phyloP scores from a whole-genome alignment of 92 coral and sea anemone genomes.

The Chrysogorgia sp. region DNA sequence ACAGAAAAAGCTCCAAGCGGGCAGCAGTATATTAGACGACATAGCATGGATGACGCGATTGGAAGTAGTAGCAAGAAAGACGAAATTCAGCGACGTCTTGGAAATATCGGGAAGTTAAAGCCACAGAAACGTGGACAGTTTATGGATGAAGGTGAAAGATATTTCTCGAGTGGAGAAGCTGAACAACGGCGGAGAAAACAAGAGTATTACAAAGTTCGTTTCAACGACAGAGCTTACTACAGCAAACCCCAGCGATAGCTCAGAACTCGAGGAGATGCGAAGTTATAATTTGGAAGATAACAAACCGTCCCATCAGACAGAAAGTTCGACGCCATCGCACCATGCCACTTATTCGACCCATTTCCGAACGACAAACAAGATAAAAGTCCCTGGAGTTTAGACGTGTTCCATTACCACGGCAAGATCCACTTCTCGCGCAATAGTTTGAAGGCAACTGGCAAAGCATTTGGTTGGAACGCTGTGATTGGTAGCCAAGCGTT shows the following conservation, averaged over 20 bases:
- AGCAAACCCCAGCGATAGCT: constrained; percentile 49
- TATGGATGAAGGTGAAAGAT: constrained; percentile 37
- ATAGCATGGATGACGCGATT: constrained; percentile 12
- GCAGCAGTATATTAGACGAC: constrained; percentile 14
- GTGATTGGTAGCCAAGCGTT: constrained; percentile 33
- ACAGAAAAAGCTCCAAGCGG: background rate
- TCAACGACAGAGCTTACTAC: constrained; percentile 43
- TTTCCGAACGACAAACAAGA: constrained; percentile 33
- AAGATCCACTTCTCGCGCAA: constrained; percentile 40
- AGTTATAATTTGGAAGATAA: constrained; percentile 29
- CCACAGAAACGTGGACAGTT: constrained; percentile 22
- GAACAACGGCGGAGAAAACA: constrained; percentile 43
- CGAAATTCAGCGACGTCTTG: constrained; percentile 36
- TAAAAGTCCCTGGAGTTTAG: constrained; percentile 40
- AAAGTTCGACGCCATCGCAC: constrained; percentile 38
- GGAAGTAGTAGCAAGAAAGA: constrained; percentile 28
- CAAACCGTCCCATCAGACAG: constrained; percentile 8
- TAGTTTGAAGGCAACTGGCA: constrained; percentile 41
- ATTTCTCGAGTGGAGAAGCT: constrained; percentile 47
- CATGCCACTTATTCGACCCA: constrained; percentile 41
- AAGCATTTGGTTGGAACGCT: constrained; percentile 46
- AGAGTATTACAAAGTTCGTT: constrained; percentile 40
- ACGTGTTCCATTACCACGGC: constrained; percentile 45
- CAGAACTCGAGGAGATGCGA: constrained; percentile 43
- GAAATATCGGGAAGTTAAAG: constrained; percentile 7